Evolutionary conservation across 2,888 invertebrate species (phyloP).

Genomic region (Drosophila gaucha): DNA sequence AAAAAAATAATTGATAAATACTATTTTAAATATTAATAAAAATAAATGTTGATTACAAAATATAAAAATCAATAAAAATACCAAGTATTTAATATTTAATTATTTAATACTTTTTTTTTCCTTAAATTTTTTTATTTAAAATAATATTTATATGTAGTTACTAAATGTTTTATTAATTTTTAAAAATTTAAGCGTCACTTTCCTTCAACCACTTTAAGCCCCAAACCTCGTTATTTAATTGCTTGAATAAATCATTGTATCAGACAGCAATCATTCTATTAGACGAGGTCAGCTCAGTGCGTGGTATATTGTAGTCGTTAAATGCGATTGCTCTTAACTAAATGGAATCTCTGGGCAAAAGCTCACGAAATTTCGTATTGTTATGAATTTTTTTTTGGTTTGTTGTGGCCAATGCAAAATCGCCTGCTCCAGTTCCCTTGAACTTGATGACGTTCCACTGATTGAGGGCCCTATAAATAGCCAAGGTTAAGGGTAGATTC

Average conservation of each 20-base stretch:
- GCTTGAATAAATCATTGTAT: neutral
- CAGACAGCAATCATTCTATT: neutral
- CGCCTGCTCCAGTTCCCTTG: slow-evolving; percentile 65
- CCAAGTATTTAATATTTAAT: no score
- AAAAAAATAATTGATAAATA: no score
- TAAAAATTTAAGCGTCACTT: no score
- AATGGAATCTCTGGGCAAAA: slow-evolving; percentile 21
- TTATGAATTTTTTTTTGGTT: slow-evolving; percentile 31
- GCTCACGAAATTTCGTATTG: slow-evolving; percentile 15
- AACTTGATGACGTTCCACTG: slow-evolving; percentile 65
- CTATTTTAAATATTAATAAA: no score
- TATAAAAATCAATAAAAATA: no score
- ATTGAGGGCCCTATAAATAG: slow-evolving; percentile 47
- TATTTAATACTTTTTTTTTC: no score
- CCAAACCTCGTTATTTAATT: neutral
- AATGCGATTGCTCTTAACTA: slow-evolving; percentile 12
- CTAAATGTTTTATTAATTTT: no score
- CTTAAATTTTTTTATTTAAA: no score
- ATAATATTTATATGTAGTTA: no score
- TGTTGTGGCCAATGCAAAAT: slow-evolving; percentile 54
- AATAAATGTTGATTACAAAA: no score
- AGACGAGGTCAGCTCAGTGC: neutral
- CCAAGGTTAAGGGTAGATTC: slow-evolving; percentile 57
- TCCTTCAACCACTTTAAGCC: no score
- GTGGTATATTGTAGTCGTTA: neutral